Base-by-base conservation (phyloP, 2,797 vertebrate species). In the Nannoperca obscura region DNA sequence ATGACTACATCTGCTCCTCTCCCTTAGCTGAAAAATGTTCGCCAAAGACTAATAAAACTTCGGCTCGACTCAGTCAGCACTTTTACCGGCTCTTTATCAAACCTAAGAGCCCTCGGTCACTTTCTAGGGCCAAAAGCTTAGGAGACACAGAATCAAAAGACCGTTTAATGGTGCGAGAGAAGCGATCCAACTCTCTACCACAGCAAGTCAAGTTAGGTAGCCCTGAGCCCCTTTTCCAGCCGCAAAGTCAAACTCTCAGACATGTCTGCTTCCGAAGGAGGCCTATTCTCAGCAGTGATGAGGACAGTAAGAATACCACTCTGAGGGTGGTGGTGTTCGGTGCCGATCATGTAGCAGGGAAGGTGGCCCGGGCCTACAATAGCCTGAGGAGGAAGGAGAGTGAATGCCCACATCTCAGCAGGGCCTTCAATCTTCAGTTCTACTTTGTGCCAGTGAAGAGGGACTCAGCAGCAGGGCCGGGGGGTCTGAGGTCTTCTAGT, bases 321-420 rank as follows among this genome's bases (percentile, higher is more conserved):
- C 91, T 99, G 65, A 95, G 98, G 1, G 95, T 99, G 6, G 97
- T 99, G 80, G 98, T 98, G 86, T 99, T 99, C 0, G 98, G 98
- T 30, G 98, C 97, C 0, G 98, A 99, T 85, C 95, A 97, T 32
- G 96, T 98, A 52, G 97, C 97, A 0, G 98, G 98, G 42, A 99
- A 98, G 88, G 95, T 99, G 76, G 97, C 98, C 0, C 93, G 98
- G 22, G 98, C 98, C 0, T 99, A 99, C 80, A 95, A 95, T 83
- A 95, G 94, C 73, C 95, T 99, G 82, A 94, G 95, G 94, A 92
- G 87, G 63, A 95, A 94, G 85, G 98, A 99, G 93, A 97, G 94
- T 68, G 90, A 90, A 1, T 95, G 94, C 79, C 97, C 97, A 0
- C 91, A 87, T 20, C 96, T 99, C 84, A 97, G 96, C 24, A 94